Percentiles rank a stretch among this genome's conserved stretches.
phyloP scores from a whole-genome alignment of 1,140 invertebrate genomes.

The Trypoxylus dichotomus region DNA sequence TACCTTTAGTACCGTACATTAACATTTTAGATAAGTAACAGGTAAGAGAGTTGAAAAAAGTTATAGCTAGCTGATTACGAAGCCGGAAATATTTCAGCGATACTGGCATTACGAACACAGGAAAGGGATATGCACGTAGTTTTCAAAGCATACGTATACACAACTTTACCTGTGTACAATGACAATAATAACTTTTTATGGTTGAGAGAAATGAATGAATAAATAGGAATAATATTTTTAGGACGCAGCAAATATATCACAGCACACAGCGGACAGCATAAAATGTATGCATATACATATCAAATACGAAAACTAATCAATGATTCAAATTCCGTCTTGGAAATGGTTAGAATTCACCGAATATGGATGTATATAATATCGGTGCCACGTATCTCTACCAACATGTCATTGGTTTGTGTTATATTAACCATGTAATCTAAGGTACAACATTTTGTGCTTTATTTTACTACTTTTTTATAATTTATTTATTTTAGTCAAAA shows the following conservation, averaged over 20 bases:
- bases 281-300: not conserved
- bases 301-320: not conserved
- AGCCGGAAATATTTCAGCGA: not conserved
- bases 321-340: too few relatives aligned
- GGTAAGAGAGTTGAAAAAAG: not conserved
- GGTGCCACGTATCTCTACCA: too few relatives aligned
- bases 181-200: not conserved
- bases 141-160: not conserved
- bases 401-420: too few relatives aligned
- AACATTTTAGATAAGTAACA: conserved; percentile 2
- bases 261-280: not conserved
- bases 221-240: not conserved
- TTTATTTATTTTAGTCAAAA: too few relatives aligned
- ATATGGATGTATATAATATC: too few relatives aligned
- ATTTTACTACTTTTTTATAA: too few relatives aligned
- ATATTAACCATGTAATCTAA: too few relatives aligned
- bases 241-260: too few relatives aligned
- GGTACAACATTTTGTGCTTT: too few relatives aligned
- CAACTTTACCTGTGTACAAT: not conserved
- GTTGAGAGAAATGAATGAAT: not conserved
- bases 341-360: too few relatives aligned
- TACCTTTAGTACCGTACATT: not conserved
- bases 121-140: not conserved
- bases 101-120: not conserved
- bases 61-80: not conserved